Percentiles rank a stretch among this genome's conserved stretches.
Conservation (phyloP, 2,113 vertebrate species). For the Raja brachyura region DNA sequence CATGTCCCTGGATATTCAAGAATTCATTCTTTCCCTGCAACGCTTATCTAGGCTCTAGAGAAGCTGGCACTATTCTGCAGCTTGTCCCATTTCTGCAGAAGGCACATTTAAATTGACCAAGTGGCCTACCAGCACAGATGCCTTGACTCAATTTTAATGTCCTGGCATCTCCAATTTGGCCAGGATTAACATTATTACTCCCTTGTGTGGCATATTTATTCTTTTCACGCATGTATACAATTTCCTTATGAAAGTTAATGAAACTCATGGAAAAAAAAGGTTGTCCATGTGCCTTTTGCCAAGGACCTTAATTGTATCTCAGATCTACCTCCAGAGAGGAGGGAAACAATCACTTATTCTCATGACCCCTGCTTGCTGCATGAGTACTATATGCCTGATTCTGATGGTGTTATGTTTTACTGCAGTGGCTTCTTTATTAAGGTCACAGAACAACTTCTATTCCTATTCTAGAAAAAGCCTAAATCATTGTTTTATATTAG, state of each 20-base stretch:
- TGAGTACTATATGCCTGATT: background rate
- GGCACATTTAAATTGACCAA: too few relatives aligned
- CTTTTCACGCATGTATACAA: background rate
- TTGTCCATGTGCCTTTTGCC: background rate
- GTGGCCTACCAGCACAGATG: too few relatives aligned
- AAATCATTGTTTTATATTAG: slow-evolving; percentile 47
- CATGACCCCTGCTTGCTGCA: background rate
- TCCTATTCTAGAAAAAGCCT: background rate
- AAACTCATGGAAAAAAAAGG: background rate
- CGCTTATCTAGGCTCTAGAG: too few relatives aligned
- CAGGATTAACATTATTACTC: too few relatives aligned
- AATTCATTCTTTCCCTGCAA: too few relatives aligned
- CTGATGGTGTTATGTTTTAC: background rate
- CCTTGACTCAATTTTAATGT: too few relatives aligned
- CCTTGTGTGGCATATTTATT: too few relatives aligned
- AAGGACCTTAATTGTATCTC: background rate
- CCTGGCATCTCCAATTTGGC: too few relatives aligned
- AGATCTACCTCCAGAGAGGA: background rate
- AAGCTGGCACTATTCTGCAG: too few relatives aligned
- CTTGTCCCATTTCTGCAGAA: too few relatives aligned
- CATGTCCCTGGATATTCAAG: too few relatives aligned
- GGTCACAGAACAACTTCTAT: background rate
- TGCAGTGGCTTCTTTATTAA: background rate
- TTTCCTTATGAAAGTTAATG: background rate
- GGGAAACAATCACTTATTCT: background rate